Percentiles rank a stretch among this genome's conserved stretches.
These are phyloP conservation scores for Drosophila pseudotakahashii DNA, from an alignment of 2,888 invertebrate genomes.

Conservation along the genomic window DNA sequence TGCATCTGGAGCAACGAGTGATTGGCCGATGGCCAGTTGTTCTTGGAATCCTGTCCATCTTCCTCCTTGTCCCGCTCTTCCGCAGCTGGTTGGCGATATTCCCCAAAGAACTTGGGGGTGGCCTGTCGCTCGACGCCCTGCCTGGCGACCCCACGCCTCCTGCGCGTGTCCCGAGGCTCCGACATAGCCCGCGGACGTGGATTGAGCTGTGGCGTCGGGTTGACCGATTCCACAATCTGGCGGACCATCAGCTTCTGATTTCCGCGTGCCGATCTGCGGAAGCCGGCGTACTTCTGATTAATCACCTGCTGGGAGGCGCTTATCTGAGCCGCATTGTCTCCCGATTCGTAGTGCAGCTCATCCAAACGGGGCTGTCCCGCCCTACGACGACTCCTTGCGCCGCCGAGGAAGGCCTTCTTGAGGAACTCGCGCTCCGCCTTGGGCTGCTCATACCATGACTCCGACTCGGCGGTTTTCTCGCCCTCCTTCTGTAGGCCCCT, in stretches of 20 bases:
- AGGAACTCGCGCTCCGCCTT: slow-evolving; percentile 21
- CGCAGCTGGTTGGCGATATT: too few species aligned
- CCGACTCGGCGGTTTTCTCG: not conserved
- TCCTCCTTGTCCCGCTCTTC: not conserved
- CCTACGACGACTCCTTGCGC: too few species aligned
- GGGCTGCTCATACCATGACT: slow-evolving; percentile 20
- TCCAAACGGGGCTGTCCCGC: slow-evolving; percentile 22
- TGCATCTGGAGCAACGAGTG: not conserved
- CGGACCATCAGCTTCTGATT: slow-evolving; percentile 2
- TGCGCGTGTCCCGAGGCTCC: not conserved
- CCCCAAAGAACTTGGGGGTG: slow-evolving; percentile 5
- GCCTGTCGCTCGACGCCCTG: slow-evolving; percentile 2
- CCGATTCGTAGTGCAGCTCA: slow-evolving; percentile 16
- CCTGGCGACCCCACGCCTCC: not conserved
- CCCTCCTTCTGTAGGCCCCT: not conserved
- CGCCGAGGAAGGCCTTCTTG: slow-evolving; percentile 12
- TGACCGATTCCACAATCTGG: slow-evolving; percentile 15
- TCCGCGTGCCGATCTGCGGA: not conserved
- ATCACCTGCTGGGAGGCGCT: slow-evolving; percentile 62
- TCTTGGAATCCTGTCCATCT: not conserved
- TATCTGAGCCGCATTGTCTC: slow-evolving; percentile 12
- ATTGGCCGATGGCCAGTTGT: not conserved
- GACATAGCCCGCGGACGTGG: not conserved
- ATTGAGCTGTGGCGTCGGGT: slow-evolving; percentile 27
- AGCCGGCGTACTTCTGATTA: slow-evolving; percentile 30